Evolutionary conservation across 2,113 vertebrate genomes (phyloP).

Genomic region (Istiophorus platypterus): DNA sequence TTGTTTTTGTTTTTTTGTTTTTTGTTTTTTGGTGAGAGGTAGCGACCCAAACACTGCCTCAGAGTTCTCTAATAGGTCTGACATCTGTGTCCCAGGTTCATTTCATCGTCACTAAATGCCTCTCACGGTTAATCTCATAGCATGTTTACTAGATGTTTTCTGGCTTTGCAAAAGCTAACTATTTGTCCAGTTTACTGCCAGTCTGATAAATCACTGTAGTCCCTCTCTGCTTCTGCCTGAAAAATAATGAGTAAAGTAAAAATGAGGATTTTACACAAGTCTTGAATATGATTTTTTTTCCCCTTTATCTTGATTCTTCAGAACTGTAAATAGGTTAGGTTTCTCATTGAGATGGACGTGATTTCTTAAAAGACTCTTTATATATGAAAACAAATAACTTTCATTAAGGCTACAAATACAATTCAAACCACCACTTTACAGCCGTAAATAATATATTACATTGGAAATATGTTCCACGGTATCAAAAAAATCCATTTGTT

Average conservation of each 20-base stretch:
- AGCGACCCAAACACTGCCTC: neutral
- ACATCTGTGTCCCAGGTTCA: neutral
- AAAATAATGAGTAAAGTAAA: neutral
- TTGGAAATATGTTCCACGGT: neutral
- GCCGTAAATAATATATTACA: neutral
- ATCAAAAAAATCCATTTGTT: slow-evolving; percentile 8
- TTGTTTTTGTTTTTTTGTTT: neutral
- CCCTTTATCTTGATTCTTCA: no score
- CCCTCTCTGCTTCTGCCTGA: neutral
- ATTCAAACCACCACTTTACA: neutral
- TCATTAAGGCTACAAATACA: neutral
- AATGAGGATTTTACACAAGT: neutral
- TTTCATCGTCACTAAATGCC: neutral
- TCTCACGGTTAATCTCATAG: neutral
- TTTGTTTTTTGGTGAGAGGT: neutral
- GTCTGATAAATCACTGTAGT: neutral
- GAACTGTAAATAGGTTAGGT: neutral
- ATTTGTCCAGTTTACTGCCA: neutral
- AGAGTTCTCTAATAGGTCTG: neutral
- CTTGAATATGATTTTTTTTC: neutral
- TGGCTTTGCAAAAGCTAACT: neutral
- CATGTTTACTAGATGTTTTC: neutral
- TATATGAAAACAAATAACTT: neutral
- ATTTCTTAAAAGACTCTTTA: neutral
- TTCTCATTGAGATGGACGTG: neutral